Evolutionary conservation across 2,113 vertebrate genomes (phyloP).

Genomic region (Paralichthys olivaceus): DNA sequence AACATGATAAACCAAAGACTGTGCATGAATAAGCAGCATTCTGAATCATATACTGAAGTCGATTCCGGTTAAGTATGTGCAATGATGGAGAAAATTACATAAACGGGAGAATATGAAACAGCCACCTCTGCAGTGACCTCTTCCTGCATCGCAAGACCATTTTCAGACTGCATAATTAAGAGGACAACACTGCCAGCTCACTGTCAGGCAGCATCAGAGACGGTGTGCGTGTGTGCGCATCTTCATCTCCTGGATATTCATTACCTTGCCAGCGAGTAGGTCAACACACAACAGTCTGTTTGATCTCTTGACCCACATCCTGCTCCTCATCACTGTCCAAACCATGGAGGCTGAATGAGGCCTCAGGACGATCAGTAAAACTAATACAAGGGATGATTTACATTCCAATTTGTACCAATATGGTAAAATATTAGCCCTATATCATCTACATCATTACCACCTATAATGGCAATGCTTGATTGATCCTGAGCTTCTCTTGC

Average conservation of each 20-base stretch:
- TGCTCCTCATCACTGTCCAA: conserved; percentile 47
- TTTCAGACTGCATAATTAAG: conserved; percentile 24
- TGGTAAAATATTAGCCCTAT: conserved; percentile 19
- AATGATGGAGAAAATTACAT: conserved; percentile 8
- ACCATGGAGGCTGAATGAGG: conserved; percentile 27
- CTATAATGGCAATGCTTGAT: conserved; percentile 3
- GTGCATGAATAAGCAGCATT: conserved; percentile 22
- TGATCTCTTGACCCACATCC: conserved; percentile 61
- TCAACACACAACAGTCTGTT: conserved; percentile 53
- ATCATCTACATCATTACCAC: conserved; percentile 15
- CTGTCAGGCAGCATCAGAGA: conserved; percentile 62
- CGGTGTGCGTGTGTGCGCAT: conserved; percentile 24
- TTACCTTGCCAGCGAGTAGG: conserved; percentile 56
- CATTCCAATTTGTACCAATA: conserved; percentile 20
- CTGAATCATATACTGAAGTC: conserved; percentile 1
- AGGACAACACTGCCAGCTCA: conserved; percentile 49
- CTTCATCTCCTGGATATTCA: conserved; percentile 54
- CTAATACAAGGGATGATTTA: conserved; percentile 34
- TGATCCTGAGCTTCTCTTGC: background rate
- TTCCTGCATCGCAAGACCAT: background rate
- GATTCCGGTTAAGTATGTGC: background rate
- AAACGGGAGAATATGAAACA: conserved; percentile 1
- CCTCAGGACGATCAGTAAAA: background rate
- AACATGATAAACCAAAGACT: conserved; percentile 9
- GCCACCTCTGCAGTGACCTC: conserved; percentile 16